phyloP scores from a whole-genome alignment of 2,797 vertebrate genomes.

The Microctenopoma stevenorrisi region DNA sequence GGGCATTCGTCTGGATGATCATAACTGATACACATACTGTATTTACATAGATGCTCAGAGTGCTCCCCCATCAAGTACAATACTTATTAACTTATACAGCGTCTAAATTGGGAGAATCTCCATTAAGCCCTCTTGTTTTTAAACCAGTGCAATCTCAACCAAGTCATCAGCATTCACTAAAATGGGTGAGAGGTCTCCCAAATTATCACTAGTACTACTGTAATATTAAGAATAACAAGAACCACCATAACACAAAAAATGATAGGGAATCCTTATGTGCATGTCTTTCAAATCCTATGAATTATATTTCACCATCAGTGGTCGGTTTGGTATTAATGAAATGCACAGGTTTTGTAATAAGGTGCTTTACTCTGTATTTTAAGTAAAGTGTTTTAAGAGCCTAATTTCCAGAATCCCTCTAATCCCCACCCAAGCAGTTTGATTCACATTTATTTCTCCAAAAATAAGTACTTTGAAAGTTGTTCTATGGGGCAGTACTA shows the following conservation, averaged over 20 bases:
- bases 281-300: conserved; percentile 70
- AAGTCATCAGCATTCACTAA: conserved; percentile 60
- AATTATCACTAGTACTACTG: conserved; percentile 64
- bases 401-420: conserved; percentile 76
- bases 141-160: conserved; percentile 77
- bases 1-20: conserved; percentile 62
- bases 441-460: conserved; percentile 78
- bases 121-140: conserved; percentile 64
- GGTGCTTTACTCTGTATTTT: conserved; percentile 81
- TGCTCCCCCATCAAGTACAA: conserved; percentile 68
- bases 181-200: conserved; percentile 66
- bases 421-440: conserved; percentile 60
- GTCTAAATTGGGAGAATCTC: conserved; percentile 71
- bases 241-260: conserved; percentile 71
- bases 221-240: conserved; percentile 69
- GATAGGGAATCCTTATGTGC: conserved; percentile 82
- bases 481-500: conserved; percentile 57
- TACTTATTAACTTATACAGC: conserved; percentile 70
- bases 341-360: conserved; percentile 78
- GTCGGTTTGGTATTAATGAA: conserved; percentile 83
- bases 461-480: conserved; percentile 72
- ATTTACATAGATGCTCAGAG: conserved; percentile 78
- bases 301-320: conserved; percentile 79
- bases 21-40: conserved; percentile 66
- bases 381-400: conserved; percentile 72